Percentiles rank a stretch among this genome's conserved stretches.
Evolutionary conservation across 2,888 invertebrate species (phyloP).

Genomic region (Ochropleura leucogaster): DNA sequence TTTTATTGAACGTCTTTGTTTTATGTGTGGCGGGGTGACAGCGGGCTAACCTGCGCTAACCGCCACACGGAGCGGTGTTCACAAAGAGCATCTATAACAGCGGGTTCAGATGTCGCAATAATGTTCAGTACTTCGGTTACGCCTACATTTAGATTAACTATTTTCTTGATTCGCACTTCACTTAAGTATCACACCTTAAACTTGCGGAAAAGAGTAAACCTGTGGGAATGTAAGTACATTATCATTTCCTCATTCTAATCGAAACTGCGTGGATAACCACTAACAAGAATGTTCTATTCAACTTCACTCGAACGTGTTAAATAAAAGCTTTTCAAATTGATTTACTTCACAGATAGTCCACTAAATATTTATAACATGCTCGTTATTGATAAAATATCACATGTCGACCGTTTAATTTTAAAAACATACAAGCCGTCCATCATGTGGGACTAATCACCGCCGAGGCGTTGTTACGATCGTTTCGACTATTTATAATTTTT

Average conservation of each 20-base stretch:
- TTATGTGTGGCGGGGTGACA: constrained; percentile 27
- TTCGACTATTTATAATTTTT: constrained; percentile 79
- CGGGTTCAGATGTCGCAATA: constrained; percentile 48
- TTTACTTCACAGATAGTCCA: constrained; percentile 37
- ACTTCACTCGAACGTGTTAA: constrained; percentile 20
- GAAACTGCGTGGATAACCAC: not conserved
- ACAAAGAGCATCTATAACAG: constrained; percentile 38
- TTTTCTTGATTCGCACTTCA: constrained; percentile 36
- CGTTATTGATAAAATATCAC: constrained; percentile 63
- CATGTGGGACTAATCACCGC: constrained; percentile 57
- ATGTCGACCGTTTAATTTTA: constrained; percentile 55
- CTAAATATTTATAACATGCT: constrained; percentile 56
- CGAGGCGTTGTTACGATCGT: constrained; percentile 70
- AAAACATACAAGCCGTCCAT: constrained; percentile 64
- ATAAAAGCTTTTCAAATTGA: constrained; percentile 37
- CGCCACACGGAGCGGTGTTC: constrained; percentile 16
- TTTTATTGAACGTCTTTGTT: constrained; percentile 17
- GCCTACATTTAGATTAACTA: constrained; percentile 40
- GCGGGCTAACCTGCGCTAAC: constrained; percentile 15
- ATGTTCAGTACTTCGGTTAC: constrained; percentile 25
- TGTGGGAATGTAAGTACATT: constrained; percentile 18
- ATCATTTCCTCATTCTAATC: constrained; percentile 18
- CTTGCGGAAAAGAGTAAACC: constrained; percentile 9
- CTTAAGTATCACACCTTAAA: constrained; percentile 23
- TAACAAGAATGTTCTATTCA: not conserved